Evolutionary conservation across 1,140 invertebrate species (phyloP), one percentile per base, ranked within the genome.

Genomic region (Hormaphis cornu): DNA sequence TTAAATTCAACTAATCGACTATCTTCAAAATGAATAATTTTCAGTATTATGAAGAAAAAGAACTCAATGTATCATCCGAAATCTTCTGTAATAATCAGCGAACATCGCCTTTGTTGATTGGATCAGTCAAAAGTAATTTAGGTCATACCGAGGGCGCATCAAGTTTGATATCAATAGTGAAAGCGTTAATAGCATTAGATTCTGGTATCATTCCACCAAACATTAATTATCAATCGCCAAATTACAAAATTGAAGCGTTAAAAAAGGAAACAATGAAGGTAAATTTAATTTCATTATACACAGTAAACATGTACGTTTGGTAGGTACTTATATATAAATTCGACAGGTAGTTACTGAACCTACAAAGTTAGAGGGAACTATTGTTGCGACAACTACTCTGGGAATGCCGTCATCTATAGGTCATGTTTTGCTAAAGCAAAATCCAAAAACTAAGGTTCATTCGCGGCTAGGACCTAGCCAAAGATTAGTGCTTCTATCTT

Each of bases 111-210:
- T 78, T 91, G 4, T 74, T 84, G 3, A 83, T 91, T 72, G 88
- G 89, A 7, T 87, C 87, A 2, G 81, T 89, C 0, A 90, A 90
- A 75, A 84, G 86, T 7, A 91, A 89, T 76, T 83, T 88, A 79
- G 89, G 89, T 0, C 87, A 90, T 74, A 81, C 86, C 24, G 87
- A 89, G 75, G 82, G 86, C n/a, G 83, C 83, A 2, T 85, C 87
- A 75, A 81, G 82, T 50, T 72, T 87, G 1, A 81, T 81, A 72
- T 78, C 82, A 12, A 72, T 87, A 44, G 80, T 82, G 12, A 87
- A 87, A 77, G 81, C 72, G 9, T 33, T 73, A 37, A 63, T 87
- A 56, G 78, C 83, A 16, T 85, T 87, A 80, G 82, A 87, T 74
- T 77, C 79, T 40, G 79, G 80, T 61, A 72, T 78, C 2, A 83